Conservation (phyloP, 2,113 vertebrate species). For the Myotis davidii region DNA sequence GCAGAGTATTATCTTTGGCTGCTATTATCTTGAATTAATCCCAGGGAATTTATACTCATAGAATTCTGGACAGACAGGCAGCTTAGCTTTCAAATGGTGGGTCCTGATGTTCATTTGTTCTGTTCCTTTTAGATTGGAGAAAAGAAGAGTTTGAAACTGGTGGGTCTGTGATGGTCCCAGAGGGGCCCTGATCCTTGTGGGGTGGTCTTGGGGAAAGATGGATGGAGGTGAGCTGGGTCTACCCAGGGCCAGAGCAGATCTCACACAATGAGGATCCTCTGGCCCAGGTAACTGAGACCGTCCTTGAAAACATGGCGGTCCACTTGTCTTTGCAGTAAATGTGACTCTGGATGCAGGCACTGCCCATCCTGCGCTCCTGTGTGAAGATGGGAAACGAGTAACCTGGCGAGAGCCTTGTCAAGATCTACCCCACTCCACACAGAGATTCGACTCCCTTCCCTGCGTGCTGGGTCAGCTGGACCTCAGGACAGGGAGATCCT, state of each 20-base stretch:
- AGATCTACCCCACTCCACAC: neutral
- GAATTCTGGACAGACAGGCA: neutral
- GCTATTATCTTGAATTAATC: neutral
- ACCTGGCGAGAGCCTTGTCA: neutral
- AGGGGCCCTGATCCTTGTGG: neutral
- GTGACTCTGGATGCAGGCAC: slow-evolving; percentile 38
- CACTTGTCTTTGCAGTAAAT: neutral
- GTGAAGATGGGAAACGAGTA: neutral
- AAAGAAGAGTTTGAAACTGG: neutral
- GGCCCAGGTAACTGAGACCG: fast-evolving
- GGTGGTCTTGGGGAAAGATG: neutral
- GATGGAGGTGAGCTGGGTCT: neutral
- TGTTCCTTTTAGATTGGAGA: neutral
- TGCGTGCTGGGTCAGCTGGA: neutral
- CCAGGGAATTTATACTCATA: neutral
- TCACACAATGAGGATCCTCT: neutral
- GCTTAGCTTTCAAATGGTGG: neutral
- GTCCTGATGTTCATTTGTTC: neutral
- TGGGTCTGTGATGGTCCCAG: neutral
- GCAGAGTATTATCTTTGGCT: neutral
- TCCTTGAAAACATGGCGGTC: neutral
- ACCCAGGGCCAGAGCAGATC: neutral
- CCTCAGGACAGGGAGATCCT: too few relatives aligned
- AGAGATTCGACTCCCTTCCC: slow-evolving; percentile 16
- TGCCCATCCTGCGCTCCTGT: slow-evolving; percentile 20